Base-by-base conservation (phyloP, 2,113 vertebrate species). In the Lonchura striata region DNA sequence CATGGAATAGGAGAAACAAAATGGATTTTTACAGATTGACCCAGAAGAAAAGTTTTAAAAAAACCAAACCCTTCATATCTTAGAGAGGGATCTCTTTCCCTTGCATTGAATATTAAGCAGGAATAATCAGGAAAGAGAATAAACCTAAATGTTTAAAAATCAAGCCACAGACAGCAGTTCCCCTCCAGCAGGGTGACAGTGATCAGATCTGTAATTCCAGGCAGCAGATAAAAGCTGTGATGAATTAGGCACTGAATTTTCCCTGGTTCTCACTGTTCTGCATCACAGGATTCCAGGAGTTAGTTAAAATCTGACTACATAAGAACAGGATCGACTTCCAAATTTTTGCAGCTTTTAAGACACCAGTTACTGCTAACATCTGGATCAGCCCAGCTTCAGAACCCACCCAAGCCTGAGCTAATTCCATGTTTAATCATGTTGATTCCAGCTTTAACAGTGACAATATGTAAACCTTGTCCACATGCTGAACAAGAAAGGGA, bases 351-450 rank as follows among this genome's bases (percentile, higher is more conserved):
- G 39, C 77, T 88, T 25, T 60, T 85, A 41, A 64, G 89, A 89
- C 63, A 86, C 59, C 57, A 44, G 56, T 97, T 93, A 80, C 59
- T 75, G 47, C 56, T 82, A 92, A 96, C 87, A 92, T 90, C 86
- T 95, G 90, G 81, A 91, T 53, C 46, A 64, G 52, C 14, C 82
- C 80, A 82, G 41, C 31, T 88, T 52, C 82, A 92, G 80, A 94
- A 96, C 90, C 77, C 80, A 82, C 63, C 52, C 95, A 94, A 96
- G 63, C 74, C 83, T 82, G 35, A 88, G 82, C 47, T 95, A 95
- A 95, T 93, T 94, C 82, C 82, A 25, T 82, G 76, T 96, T 96
- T 94, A 95, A 95, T 94, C 78, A 89, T 31, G 84, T 78, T 93
- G 96, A 96, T 95, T 95, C 80, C 88, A 96, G 33, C 56, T 54